Evolutionary conservation across 2,888 invertebrate species (phyloP).

Genomic region (Hydroisotoma schaefferi): DNA sequence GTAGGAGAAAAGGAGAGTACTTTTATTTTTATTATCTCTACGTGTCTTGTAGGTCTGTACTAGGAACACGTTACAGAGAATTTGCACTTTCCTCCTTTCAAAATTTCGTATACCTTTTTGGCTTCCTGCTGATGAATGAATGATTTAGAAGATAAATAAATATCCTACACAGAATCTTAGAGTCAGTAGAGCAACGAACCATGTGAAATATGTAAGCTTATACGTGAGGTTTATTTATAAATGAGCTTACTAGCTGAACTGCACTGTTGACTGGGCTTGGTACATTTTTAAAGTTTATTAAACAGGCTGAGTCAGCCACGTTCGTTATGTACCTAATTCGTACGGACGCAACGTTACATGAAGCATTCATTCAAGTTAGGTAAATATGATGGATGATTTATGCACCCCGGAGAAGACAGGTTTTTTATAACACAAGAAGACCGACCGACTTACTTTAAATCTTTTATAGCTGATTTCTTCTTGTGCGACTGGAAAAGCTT

Average conservation of each 20-base stretch:
- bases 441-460: no score
- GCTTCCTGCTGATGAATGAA: constrained; percentile 1
- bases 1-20: no score
- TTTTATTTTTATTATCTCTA: no score
- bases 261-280: no score
- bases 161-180: not conserved
- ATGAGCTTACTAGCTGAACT: no score
- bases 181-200: not conserved
- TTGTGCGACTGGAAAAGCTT: not conserved
- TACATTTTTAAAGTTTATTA: no score
- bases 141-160: constrained; percentile 11
- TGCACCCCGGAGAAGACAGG: constrained; percentile 17
- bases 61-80: no score
- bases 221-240: not conserved
- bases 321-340: no score
- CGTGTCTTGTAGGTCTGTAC: not conserved
- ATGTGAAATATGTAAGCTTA: no score
- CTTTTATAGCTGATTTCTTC: no score
- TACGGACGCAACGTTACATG: no score
- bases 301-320: not conserved
- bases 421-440: not conserved
- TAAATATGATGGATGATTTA: constrained; percentile 39
- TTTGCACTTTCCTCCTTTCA: not conserved
- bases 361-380: constrained; percentile 16
- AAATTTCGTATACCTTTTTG: not conserved